These are phyloP conservation scores for Polydrusus cervinus DNA, from an alignment of 2,888 invertebrate genomes.

Conservation along the genomic window DNA sequence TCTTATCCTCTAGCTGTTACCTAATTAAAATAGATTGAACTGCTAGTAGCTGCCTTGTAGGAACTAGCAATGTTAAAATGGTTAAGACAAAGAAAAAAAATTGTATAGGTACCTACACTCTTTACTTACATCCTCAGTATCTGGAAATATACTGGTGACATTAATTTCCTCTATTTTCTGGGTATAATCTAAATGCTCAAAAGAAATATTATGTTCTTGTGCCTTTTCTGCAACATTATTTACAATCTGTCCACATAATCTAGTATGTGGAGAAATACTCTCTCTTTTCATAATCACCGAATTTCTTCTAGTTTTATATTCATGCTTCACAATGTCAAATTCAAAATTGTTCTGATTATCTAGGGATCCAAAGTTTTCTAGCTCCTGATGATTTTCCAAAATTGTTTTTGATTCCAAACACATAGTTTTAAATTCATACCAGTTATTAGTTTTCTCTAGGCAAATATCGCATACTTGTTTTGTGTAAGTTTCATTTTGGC, in stretches of 20 bases:
- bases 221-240: background rate
- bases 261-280: background rate
- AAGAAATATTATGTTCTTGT: background rate
- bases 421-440: constrained; percentile 37
- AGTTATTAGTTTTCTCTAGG: constrained; percentile 19
- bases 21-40: too few relatives aligned
- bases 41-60: too few relatives aligned
- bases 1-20: background rate
- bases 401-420: constrained; percentile 28
- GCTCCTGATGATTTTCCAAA: constrained; percentile 18
- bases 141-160: background rate
- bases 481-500: constrained; percentile 4
- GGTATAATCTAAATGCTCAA: background rate
- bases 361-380: background rate
- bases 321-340: background rate
- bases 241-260: background rate
- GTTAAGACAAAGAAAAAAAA: background rate
- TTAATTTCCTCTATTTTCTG: background rate
- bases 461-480: constrained; percentile 24
- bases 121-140: background rate
- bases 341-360: background rate
- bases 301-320: constrained; percentile 19
- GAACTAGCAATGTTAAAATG: too few relatives aligned
- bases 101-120: background rate
- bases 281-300: constrained; percentile 10